Base-by-base conservation (phyloP, 2,113 vertebrate genomes). In the Oreochromis aureus region DNA sequence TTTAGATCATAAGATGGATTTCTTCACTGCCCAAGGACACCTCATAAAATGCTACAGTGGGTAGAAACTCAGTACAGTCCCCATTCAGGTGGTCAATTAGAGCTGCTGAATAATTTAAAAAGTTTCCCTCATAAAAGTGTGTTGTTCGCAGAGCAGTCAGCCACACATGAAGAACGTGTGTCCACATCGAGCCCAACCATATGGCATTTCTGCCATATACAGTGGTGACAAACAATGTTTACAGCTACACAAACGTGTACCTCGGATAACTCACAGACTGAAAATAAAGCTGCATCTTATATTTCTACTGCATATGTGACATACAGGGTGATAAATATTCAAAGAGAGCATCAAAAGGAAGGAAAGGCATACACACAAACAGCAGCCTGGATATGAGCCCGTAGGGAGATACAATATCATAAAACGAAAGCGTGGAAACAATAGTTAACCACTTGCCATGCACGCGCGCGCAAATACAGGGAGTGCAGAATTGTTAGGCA, bases 41-140 rank as follows among this genome's bases (percentile, higher is more conserved):
- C 80, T n/a, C 44, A 51, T 48, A 46, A 36, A 78, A 32, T 27
- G 80, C 24, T 61, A 48, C 63, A 79, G 82, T 34, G 30, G 76
- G 61, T 53, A 87, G 86, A 93, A 93, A 93, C 73, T 55, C 69
- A 82, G 86, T 89, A 79, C 79, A 90, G 85, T 82, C 63, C 55
- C 86, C 80, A 85, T 93, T 93, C 87, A 94, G 71, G 54, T 2
- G 12, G 79, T 58, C 87, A 94, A 94, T 94, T 93, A 95, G 84
- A 93, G 83, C 81, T 82, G 63, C 8, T 95, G 91, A 95, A 95
- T 95, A 94, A 95, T 95, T 94, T 41, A 95, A 87, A 80, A 73
- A 88, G 83, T 86, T 92, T 92, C 73, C 89, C 84, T 86, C 81
- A 56, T 91, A 94, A 93, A 87, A 81, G 54, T 11, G 36, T 66